Conservation (phyloP, 2,113 vertebrate genomes). For the Asarcornis scutulata region DNA sequence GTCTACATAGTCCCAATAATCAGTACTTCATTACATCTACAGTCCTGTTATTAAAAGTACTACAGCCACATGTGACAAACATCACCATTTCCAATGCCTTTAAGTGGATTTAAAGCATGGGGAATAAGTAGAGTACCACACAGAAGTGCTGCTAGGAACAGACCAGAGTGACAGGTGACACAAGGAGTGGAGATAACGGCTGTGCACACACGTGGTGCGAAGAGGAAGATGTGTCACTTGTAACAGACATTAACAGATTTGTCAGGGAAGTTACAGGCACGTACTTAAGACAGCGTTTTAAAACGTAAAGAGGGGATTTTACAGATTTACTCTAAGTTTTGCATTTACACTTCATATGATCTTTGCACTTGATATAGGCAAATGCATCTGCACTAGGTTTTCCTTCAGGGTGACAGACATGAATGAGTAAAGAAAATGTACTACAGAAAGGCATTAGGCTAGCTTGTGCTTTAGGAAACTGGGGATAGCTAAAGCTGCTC, state of each 20-base stretch:
- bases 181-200: neutral
- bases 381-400: neutral
- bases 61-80: neutral
- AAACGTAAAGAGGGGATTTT: neutral
- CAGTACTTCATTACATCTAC: neutral
- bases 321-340: neutral
- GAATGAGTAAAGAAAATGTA: neutral
- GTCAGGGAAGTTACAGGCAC: neutral
- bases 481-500: neutral
- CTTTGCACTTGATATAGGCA: neutral
- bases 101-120: neutral
- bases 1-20: neutral
- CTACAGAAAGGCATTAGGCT: neutral
- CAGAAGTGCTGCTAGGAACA: neutral
- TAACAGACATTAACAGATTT: neutral
- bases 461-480: neutral
- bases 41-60: neutral
- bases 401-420: neutral
- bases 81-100: neutral
- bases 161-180: rapidly evolving
- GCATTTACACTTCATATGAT: neutral
- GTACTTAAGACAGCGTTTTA: neutral
- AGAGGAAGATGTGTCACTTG: neutral
- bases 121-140: neutral
- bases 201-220: neutral